Conservation (phyloP, 2,113 vertebrate genomes). For the Muscicapa adusta region DNA sequence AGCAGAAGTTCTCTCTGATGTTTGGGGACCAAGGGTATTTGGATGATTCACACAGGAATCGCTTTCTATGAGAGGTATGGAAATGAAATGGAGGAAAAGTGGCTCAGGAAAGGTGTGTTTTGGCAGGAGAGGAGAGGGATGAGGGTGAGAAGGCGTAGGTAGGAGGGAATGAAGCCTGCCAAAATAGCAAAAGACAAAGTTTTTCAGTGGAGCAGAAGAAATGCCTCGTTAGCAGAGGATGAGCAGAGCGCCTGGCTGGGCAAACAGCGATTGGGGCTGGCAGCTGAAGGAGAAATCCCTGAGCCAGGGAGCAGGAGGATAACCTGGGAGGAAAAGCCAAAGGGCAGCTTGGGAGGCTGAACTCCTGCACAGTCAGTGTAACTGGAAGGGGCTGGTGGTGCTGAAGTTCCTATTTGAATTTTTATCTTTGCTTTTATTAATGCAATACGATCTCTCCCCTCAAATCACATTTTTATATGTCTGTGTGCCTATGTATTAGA, state of each 20-base stretch:
- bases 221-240: neutral
- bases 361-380: neutral
- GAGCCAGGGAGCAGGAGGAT: neutral
- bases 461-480: neutral
- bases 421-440: neutral
- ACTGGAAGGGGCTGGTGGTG: neutral
- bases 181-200: neutral
- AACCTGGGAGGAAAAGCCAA: neutral
- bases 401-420: neutral
- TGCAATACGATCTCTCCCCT: neutral
- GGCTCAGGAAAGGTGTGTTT: neutral
- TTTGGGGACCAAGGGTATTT: neutral
- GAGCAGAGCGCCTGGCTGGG: neutral
- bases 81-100: neutral
- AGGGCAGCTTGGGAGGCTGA: neutral
- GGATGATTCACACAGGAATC: neutral
- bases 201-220: conserved; percentile 4
- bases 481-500: neutral
- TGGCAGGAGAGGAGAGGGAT: neutral
- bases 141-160: neutral
- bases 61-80: fast-evolving
- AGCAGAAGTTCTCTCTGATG: neutral
- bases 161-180: neutral
- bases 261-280: neutral
- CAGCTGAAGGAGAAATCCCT: neutral